Conservation (phyloP, 1,140 invertebrate genomes). For the Aphis gossypii region DNA sequence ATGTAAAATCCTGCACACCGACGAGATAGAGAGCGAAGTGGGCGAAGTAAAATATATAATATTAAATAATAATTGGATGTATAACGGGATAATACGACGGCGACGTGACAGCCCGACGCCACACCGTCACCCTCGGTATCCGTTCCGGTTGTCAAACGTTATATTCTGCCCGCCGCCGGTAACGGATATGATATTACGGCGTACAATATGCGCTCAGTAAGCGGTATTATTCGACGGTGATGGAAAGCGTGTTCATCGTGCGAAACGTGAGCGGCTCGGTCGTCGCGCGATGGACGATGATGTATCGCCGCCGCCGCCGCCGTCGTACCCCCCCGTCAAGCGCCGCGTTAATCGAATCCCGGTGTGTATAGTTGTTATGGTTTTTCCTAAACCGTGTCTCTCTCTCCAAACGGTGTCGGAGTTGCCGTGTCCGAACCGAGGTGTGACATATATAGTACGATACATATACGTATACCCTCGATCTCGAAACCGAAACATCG, state of each 20-base stretch:
- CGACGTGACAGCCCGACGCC: background rate
- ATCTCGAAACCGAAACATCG: no score
- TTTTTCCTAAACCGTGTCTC: no score
- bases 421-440: no score
- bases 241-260: slow-evolving; percentile 2
- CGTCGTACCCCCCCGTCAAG: background rate
- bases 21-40: no score
- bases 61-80: slow-evolving; percentile 32
- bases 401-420: no score
- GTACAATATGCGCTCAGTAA: background rate
- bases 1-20: no score
- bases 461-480: no score
- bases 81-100: background rate
- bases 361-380: no score
- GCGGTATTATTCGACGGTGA: slow-evolving; percentile 23
- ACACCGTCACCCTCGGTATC: background rate
- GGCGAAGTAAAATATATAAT: slow-evolving; percentile 1
- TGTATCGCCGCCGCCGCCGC: background rate
- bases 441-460: no score
- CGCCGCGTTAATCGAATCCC: background rate
- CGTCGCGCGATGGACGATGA: background rate
- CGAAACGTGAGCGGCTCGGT: background rate
- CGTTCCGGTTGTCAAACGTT: slow-evolving; percentile 22
- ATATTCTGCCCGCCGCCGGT: background rate
- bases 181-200: background rate